Conservation (phyloP, 1,140 invertebrate species). For the Drosophila mojavensis region DNA sequence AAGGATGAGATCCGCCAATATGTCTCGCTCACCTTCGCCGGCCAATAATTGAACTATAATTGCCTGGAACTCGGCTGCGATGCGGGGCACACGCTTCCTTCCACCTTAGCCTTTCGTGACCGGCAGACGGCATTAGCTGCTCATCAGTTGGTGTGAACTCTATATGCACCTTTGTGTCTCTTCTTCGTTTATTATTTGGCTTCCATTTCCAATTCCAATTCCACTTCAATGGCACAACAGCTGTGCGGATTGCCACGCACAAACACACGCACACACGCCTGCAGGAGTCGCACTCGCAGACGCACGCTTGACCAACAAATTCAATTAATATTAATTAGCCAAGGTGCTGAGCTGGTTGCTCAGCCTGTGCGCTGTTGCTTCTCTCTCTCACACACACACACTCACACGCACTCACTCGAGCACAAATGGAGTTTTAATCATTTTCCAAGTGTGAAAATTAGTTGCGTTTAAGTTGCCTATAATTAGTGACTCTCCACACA, state of each 20-base stretch:
- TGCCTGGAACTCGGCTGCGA: constrained; percentile 56
- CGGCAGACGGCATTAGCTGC: constrained; percentile 43
- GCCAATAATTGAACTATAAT: constrained; percentile 79
- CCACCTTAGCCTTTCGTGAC: constrained; percentile 47
- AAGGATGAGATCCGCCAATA: constrained; percentile 31
- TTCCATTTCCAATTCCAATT: constrained; percentile 60
- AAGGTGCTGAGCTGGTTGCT: constrained; percentile 69
- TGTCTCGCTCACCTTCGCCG: constrained; percentile 33
- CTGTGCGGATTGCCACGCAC: constrained; percentile 68
- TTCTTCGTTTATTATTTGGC: constrained; percentile 48
- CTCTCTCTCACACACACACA: neutral
- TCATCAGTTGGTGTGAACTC: constrained; percentile 55
- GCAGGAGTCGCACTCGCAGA: neutral
- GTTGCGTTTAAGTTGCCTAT: constrained; percentile 80
- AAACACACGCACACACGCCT: constrained; percentile 14
- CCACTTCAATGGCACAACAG: constrained; percentile 66
- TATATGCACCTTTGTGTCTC: constrained; percentile 39
- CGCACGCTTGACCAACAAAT: constrained; percentile 58
- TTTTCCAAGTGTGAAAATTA: constrained; percentile 83
- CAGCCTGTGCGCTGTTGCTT: constrained; percentile 53
- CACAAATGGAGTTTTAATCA: constrained; percentile 83
- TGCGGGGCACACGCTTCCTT: constrained; percentile 66
- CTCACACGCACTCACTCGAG: constrained; percentile 7
- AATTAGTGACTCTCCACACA: constrained; percentile 60
- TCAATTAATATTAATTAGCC: constrained; percentile 83